These are phyloP conservation scores for Megaceryle torquata DNA, from an alignment of 2,113 vertebrate genomes.

Conservation along the genomic window DNA sequence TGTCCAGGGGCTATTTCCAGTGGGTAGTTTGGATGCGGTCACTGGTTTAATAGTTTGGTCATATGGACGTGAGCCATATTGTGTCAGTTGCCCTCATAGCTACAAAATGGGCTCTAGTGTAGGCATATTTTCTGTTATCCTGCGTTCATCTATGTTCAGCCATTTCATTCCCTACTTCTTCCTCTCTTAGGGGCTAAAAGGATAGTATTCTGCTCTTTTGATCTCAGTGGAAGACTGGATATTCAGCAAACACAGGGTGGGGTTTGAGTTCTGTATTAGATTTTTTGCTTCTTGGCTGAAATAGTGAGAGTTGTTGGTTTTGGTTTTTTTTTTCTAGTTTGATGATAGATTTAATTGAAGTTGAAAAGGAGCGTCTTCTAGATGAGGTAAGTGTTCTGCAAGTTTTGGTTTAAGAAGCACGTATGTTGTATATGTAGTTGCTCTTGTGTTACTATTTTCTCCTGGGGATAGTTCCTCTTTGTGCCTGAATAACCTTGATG, in stretches of 20 bases:
- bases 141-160: neutral
- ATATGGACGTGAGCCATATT: neutral
- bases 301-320: neutral
- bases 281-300: conserved; percentile 12
- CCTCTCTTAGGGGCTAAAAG: neutral
- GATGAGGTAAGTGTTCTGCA: conserved; percentile 81
- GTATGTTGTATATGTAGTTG: neutral
- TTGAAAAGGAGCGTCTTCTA: conserved; percentile 85
- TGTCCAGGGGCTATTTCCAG: neutral
- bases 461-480: neutral
- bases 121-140: neutral
- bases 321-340: conserved; percentile 71
- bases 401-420: neutral
- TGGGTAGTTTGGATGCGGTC: neutral
- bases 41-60: neutral
- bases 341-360: conserved; percentile 81
- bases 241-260: neutral
- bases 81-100: neutral
- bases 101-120: neutral
- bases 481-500: neutral
- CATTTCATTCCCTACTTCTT: neutral
- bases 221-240: neutral
- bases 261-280: neutral
- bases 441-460: neutral
- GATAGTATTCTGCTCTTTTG: neutral